A percentile compares a stretch with the other conserved stretches of the same genome.
Evolutionary conservation across 2,113 vertebrate genomes (phyloP).

Genomic region (Bubo scandiacus): DNA sequence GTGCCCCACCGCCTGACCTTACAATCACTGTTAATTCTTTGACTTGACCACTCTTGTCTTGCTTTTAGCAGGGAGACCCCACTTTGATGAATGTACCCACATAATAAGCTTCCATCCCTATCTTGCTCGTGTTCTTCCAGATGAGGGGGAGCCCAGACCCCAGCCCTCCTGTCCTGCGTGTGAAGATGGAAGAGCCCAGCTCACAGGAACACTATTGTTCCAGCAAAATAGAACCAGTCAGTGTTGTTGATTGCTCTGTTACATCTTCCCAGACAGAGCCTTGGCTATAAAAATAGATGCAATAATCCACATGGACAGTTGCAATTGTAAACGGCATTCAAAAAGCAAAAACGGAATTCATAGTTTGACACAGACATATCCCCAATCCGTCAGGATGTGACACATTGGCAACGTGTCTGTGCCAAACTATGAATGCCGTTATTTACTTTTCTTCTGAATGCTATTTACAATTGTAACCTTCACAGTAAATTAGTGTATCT

Average conservation of each 20-base stretch:
- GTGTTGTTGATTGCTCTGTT: conserved; percentile 40
- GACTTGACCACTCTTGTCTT: background rate
- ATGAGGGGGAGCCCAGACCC: background rate
- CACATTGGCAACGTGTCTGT: background rate
- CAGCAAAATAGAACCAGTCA: conserved; percentile 40
- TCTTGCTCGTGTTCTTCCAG: background rate
- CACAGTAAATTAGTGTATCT: background rate
- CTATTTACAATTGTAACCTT: background rate
- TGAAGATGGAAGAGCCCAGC: background rate
- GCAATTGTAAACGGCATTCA: conserved; percentile 47
- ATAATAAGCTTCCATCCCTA: background rate
- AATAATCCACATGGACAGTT: conserved; percentile 59
- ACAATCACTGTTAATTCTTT: background rate
- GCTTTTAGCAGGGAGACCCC: background rate
- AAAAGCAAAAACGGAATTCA: conserved; percentile 46
- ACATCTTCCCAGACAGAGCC: conserved; percentile 49
- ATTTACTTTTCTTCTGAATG: conserved; percentile 28
- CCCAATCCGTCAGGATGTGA: conserved; percentile 34
- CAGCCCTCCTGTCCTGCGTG: background rate
- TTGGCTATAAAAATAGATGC: conserved; percentile 55
- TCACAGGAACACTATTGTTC: conserved; percentile 7
- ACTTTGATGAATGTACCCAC: background rate
- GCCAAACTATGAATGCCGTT: conserved; percentile 30
- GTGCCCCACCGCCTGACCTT: background rate
- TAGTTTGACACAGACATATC: conserved; percentile 56